phyloP scores from a whole-genome alignment of 2,888 invertebrate species.

The Glaucopsyche alexis region DNA sequence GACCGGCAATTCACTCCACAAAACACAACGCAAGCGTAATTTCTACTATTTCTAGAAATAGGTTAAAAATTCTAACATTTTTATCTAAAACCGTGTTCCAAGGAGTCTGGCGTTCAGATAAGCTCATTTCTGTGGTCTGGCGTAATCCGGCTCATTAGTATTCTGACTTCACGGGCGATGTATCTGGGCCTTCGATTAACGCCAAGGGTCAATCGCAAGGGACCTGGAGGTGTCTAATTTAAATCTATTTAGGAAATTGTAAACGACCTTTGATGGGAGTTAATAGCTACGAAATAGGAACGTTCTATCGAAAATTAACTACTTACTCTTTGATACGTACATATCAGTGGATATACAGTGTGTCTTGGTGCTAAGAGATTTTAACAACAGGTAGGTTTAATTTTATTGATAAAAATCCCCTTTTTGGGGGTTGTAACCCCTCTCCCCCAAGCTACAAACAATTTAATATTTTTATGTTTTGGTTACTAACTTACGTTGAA shows the following conservation, averaged over 20 bases:
- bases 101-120: neutral
- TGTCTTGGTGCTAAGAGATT: no score
- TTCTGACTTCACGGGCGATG: neutral
- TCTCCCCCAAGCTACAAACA: no score
- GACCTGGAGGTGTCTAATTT: neutral
- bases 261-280: neutral
- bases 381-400: no score
- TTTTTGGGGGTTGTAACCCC: no score
- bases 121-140: neutral
- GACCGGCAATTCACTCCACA: no score
- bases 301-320: no score
- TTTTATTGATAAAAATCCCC: no score
- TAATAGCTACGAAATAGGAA: neutral
- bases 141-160: neutral
- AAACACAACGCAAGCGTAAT: no score
- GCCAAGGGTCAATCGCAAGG: neutral
- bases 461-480: no score
- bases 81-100: neutral
- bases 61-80: neutral
- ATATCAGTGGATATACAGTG: no score
- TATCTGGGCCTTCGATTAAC: neutral
- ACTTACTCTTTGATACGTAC: no score
- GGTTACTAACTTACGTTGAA: no score
- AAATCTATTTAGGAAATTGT: slow-evolving; percentile 1
- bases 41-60: neutral